Percentiles rank a stretch among this genome's conserved stretches.
Conservation (phyloP, 2,888 invertebrate species). For the Napeogenes sylphis region DNA sequence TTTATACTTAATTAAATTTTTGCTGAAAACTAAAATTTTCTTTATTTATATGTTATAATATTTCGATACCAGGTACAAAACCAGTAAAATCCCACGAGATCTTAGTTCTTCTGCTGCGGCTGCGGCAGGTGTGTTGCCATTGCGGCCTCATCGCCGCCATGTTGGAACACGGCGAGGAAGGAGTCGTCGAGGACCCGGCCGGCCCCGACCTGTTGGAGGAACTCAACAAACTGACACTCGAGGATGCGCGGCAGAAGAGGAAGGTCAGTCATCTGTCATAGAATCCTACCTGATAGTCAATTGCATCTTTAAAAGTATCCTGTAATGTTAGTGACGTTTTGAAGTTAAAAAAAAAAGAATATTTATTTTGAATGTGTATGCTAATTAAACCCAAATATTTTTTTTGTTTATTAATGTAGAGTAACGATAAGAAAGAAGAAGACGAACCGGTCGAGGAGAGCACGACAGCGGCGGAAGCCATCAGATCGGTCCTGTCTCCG, state of each 20-base stretch:
- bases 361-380: too few species aligned
- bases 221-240: conserved; percentile 79
- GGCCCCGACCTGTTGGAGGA: conserved; percentile 80
- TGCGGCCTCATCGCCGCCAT: conserved; percentile 85
- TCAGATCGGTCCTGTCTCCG: conserved; percentile 79
- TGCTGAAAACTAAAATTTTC: too few species aligned
- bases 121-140: conserved; percentile 94
- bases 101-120: conserved; percentile 87
- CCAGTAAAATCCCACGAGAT: conserved; percentile 83
- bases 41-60: too few species aligned
- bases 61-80: conserved; percentile 60
- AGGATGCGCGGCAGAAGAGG: conserved; percentile 44
- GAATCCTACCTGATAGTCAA: too few species aligned
- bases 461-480: conserved; percentile 74
- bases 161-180: conserved; percentile 59
- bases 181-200: conserved; percentile 45
- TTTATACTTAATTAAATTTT: too few species aligned
- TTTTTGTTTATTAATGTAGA: conserved; percentile 31
- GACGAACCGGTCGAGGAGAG: conserved; percentile 49
- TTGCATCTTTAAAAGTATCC: too few species aligned
- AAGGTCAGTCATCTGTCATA: conserved; percentile 36
- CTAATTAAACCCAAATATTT: too few species aligned
- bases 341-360: too few species aligned
- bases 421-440: conserved; percentile 35
- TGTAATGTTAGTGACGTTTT: too few species aligned